phyloP scores from a whole-genome alignment of 2,113 vertebrate genomes.

The Plectropomus leopardus region DNA sequence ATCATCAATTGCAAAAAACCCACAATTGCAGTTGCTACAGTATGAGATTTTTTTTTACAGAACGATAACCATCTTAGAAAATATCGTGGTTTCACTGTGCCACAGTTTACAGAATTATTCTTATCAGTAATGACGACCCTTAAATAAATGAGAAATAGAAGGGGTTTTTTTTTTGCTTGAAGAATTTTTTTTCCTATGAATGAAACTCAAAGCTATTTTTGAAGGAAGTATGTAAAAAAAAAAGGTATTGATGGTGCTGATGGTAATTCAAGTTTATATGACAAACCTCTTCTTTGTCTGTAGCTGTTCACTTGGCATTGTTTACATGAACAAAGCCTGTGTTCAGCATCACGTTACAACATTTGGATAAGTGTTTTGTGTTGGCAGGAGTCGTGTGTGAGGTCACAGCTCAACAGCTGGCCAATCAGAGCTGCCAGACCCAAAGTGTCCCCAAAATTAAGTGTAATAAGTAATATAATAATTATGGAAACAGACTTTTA shows the following conservation, averaged over 20 bases:
- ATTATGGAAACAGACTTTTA: background rate
- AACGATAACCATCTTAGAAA: no score
- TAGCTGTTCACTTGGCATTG: background rate
- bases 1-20: no score
- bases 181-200: no score
- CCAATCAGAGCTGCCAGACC: background rate
- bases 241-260: background rate
- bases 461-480: background rate
- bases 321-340: background rate
- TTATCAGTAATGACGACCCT: no score
- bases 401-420: constrained; percentile 12
- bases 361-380: background rate
- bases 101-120: no score
- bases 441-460: background rate
- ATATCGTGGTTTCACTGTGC: no score
- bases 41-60: no score
- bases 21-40: no score
- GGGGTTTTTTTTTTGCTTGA: no score
- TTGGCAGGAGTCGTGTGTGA: background rate
- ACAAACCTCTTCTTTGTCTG: background rate
- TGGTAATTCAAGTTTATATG: background rate
- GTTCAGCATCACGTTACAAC: background rate
- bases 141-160: no score
- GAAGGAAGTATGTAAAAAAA: no score
- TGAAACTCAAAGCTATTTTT: no score